Evolutionary conservation across 2,797 vertebrate species (phyloP).

Genomic region (Thripadectes ignobilis): DNA sequence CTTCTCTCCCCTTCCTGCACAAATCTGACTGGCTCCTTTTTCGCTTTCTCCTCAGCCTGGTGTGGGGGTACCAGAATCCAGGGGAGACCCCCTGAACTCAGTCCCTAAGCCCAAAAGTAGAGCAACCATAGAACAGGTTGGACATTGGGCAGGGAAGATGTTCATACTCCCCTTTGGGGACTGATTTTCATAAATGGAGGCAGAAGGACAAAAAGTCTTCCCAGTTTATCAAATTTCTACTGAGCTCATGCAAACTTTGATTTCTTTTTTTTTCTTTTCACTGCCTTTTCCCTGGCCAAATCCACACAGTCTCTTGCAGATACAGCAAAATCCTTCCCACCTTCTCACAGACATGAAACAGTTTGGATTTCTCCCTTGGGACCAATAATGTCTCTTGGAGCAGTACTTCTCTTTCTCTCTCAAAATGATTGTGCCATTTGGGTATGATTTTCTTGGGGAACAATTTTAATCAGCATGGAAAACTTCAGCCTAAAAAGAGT

Average conservation of each 20-base stretch:
- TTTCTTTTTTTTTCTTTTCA: not conserved
- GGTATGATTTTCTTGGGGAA: not conserved
- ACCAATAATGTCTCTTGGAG: not conserved
- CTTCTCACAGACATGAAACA: not conserved
- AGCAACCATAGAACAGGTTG: not conserved
- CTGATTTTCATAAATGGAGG: not conserved
- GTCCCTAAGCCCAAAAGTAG: not conserved
- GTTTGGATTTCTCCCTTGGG: not conserved
- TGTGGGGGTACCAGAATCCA: not conserved
- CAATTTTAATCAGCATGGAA: not conserved
- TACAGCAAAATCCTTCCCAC: not conserved
- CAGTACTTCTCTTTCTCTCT: not conserved
- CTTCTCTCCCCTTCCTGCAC: not conserved
- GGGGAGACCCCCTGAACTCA: not conserved
- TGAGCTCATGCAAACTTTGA: not conserved
- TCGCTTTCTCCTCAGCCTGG: not conserved
- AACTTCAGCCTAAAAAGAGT: not conserved
- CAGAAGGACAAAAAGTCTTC: not conserved
- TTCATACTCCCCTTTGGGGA: not conserved
- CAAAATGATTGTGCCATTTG: not conserved
- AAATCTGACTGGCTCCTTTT: not conserved
- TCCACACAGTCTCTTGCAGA: not conserved
- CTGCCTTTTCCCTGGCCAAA: not conserved
- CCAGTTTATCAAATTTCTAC: not conserved
- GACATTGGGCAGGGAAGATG: not conserved